phyloP scores from a whole-genome alignment of 1,140 invertebrate species.

The Trichonephila clavata region DNA sequence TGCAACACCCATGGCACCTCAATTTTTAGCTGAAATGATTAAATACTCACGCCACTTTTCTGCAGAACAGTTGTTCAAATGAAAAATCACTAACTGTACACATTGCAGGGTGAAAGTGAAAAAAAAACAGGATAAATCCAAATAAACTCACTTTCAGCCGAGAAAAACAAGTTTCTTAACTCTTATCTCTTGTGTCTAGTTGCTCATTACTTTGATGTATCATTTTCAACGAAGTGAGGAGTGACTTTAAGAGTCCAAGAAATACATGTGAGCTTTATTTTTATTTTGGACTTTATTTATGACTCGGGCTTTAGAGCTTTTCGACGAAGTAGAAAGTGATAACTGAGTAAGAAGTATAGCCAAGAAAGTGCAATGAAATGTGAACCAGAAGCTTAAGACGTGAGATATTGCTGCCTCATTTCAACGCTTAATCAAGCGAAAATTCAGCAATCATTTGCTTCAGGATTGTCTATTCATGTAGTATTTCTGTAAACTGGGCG shows the following conservation, averaged over 20 bases:
- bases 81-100: slow-evolving; percentile 41
- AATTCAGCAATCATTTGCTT: not conserved
- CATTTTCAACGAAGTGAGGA: slow-evolving; percentile 49
- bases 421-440: not conserved
- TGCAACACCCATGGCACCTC: not conserved
- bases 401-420: slow-evolving; percentile 45
- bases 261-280: slow-evolving; percentile 6
- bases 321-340: slow-evolving; percentile 36
- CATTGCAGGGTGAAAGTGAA: not conserved
- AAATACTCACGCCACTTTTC: slow-evolving; percentile 18
- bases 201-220: slow-evolving; percentile 64
- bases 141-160: slow-evolving; percentile 58
- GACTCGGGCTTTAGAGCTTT: slow-evolving; percentile 16
- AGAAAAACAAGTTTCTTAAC: slow-evolving; percentile 16
- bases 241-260: slow-evolving; percentile 42
- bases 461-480: not conserved
- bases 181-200: slow-evolving; percentile 65
- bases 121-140: not conserved
- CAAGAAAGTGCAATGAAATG: slow-evolving; percentile 62
- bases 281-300: slow-evolving; percentile 50
- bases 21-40: not conserved
- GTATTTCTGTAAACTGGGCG: not conserved
- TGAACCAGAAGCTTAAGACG: slow-evolving; percentile 55
- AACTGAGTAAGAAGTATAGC: slow-evolving; percentile 38
- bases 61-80: not conserved